phyloP scores from a whole-genome alignment of 2,888 invertebrate genomes.

The Osmoderma eremita region DNA sequence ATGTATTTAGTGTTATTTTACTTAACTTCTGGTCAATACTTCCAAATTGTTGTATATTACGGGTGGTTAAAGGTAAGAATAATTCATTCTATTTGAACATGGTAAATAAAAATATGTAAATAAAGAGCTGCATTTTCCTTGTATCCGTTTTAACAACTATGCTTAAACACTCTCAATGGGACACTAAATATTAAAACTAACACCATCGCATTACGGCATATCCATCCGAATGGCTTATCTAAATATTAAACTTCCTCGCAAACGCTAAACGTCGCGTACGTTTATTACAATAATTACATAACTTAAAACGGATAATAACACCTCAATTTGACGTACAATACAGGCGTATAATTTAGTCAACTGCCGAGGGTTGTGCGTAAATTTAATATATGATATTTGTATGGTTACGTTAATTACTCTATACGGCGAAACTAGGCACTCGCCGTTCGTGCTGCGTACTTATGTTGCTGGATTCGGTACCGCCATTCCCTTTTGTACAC shows the following conservation, averaged over 20 bases:
- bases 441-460: background rate
- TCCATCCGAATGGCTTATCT: constrained; percentile 13
- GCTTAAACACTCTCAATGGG: background rate
- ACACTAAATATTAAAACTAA: constrained; percentile 17
- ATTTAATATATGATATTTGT: constrained; percentile 35
- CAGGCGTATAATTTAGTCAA: constrained; percentile 49
- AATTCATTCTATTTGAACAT: background rate
- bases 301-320: constrained; percentile 44
- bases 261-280: constrained; percentile 14
- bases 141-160: no score
- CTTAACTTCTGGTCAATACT: no score
- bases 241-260: constrained; percentile 19
- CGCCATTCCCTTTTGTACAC: background rate
- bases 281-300: constrained; percentile 30
- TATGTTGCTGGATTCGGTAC: background rate
- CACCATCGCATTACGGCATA: constrained; percentile 4
- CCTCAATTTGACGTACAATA: constrained; percentile 43
- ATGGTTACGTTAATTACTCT: constrained; percentile 29
- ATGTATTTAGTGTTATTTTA: no score
- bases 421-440: constrained; percentile 16
- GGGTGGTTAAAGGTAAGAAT: no score
- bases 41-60: no score
- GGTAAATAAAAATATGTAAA: background rate
- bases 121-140: background rate
- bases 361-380: constrained; percentile 44